Evolutionary conservation across 2,888 invertebrate species (phyloP), one percentile per base, ranked within the genome.

Genomic region (Drosophila conformis): DNA sequence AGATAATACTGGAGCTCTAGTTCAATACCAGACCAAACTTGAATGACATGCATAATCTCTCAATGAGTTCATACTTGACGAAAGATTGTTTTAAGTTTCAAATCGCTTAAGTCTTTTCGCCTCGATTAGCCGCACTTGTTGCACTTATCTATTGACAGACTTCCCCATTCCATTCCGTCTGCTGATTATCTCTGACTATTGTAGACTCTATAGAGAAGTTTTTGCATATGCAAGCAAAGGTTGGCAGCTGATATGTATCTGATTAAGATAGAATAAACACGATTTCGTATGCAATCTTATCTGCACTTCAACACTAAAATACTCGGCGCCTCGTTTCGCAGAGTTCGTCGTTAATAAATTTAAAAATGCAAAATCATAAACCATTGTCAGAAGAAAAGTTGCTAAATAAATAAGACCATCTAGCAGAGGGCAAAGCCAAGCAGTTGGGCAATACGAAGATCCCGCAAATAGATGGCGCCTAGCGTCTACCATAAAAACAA

Each of bases 401-500:
- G 61, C 62, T 10, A 38, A 66, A 21, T 42, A 40, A 68, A 27
- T 35, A 52, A 80, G 29, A 36, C 54, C 56, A 71, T 63, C 60
- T 65, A 79, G 70, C 64, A 67, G 78, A 1, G 2, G 8, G 27
- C 46, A 58, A 73, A 61, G 56, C 48, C 61, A 31, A 51, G 18
- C 56, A 29, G 49, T 58, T 53, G 52, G 36, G 15, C 31, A 64
- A 77, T 60, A 51, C 18, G 7, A 11, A 10, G 31, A 58, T 38
- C 49, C 36, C 56, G 21, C 6, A 53, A 69, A 69, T 76, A 59
- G 61, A 38, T 60, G 49, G 27, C 42, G 60, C 33, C 73, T 80
- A 86, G 87, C 83, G 77, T 71, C 77, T 76, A 69, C 69, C 69
- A 83, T 88, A 82, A 87, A 80, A 61, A 54, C 27, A 67, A 35